phyloP scores from a whole-genome alignment of 2,888 invertebrate genomes.

The Netelia fuscicornis region DNA sequence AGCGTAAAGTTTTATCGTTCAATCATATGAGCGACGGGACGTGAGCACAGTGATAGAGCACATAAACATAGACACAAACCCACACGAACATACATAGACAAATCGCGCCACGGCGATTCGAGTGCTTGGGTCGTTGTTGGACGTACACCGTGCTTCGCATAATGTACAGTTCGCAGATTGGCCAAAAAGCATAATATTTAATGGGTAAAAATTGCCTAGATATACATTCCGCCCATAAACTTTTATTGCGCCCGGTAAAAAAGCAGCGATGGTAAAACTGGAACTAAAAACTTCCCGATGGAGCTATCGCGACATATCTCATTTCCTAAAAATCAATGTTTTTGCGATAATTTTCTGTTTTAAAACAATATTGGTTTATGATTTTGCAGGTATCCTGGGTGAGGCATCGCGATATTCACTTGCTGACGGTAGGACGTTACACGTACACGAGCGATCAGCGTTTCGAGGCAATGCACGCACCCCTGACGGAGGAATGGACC shows the following conservation, averaged over 20 bases:
- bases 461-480: slow-evolving; percentile 93
- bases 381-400: slow-evolving; percentile 89
- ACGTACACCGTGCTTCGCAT: slow-evolving; percentile 16
- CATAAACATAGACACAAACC: neutral
- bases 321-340: too few species aligned
- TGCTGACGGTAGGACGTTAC: slow-evolving; percentile 90
- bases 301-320: too few species aligned
- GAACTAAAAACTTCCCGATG: too few species aligned
- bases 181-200: slow-evolving; percentile 53
- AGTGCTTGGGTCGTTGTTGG: slow-evolving; percentile 8
- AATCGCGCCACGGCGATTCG: slow-evolving; percentile 17
- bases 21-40: slow-evolving; percentile 75
- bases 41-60: slow-evolving; percentile 71
- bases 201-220: slow-evolving; percentile 30
- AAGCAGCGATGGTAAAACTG: neutral
- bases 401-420: slow-evolving; percentile 90
- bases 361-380: neutral
- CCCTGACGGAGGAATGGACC: slow-evolving; percentile 94
- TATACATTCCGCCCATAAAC: slow-evolving; percentile 17
- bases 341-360: too few species aligned
- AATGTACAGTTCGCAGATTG: slow-evolving; percentile 52
- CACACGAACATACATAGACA: neutral
- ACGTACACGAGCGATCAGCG: slow-evolving; percentile 93
- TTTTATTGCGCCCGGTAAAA: neutral
- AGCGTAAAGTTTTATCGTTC: slow-evolving; percentile 76